Base-by-base conservation (phyloP, 2,888 invertebrate species). In the Stenurella melanura region DNA sequence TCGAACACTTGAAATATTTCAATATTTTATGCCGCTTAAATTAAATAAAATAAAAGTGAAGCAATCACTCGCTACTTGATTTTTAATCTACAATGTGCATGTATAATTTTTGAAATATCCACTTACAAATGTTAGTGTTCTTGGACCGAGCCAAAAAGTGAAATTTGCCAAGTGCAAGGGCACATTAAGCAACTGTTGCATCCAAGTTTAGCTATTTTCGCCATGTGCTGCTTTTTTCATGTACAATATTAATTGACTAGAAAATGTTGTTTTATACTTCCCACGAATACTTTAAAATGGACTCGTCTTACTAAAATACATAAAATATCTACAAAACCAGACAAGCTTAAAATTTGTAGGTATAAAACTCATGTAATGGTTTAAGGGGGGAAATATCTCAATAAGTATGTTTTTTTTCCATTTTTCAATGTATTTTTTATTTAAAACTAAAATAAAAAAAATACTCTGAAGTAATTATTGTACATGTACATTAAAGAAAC, bases 101-200 rank as follows among this genome's bases (percentile, higher is more conserved):
- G 26, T 10, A 42, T 66, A 54, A 21, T 54, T 26, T 67, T 67
- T 54, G 6, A 66, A 50, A 54, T 50, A 50, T 50, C n/a, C 50
- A 50, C n/a, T 50, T 50, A 15, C 50, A n/a, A 42, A 42, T 42
- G 42, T 18, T 18, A 58, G 12, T 58, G 58, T 21, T 21, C 19
- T 58, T 58, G 18, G 58, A 42, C 19, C 63, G 69, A 71, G 77
- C 74, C 74, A 76, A 77, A 70, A 66, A 74, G 64, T 72, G 76
- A 79, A 76, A 77, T 72, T 67, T 79, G 79, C 77, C 79, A 79
- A 77, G 75, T 77, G 72, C 77, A 79, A 77, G 76, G 77, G 74
- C 76, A 70, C 12, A 63, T 50, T 63, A 61, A 50, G 54, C 73
- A 69, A 76, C 69, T 72, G 74, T 69, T 66, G 60, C 50, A 19